phyloP scores from a whole-genome alignment of 2,888 invertebrate genomes.

The Chrysolina americana region DNA sequence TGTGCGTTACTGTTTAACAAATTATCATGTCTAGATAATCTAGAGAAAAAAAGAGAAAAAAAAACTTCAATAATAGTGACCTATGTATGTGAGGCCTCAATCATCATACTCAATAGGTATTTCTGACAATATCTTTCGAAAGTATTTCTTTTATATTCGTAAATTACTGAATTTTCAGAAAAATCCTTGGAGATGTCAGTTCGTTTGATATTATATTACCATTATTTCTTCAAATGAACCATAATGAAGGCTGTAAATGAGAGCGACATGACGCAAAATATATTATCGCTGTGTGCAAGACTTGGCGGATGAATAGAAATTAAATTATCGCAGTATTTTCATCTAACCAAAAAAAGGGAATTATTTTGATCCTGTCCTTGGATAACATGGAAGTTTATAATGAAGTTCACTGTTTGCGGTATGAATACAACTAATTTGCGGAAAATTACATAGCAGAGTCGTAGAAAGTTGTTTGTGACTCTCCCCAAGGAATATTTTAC shows the following conservation, averaged over 20 bases:
- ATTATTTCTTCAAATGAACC: background rate
- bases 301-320: background rate
- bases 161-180: background rate
- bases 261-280: constrained; percentile 2
- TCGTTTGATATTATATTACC: constrained; percentile 4
- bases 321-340: background rate
- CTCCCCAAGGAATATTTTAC: background rate
- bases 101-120: no score
- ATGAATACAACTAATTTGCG: background rate
- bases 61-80: no score
- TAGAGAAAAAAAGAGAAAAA: no score
- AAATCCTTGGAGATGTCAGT: background rate
- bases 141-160: no score
- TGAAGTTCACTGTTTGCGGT: background rate
- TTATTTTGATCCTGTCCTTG: background rate
- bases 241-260: background rate
- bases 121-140: no score
- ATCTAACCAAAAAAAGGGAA: background rate
- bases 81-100: no score
- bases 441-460: background rate
- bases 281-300: background rate
- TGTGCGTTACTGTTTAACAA: no score
- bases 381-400: background rate
- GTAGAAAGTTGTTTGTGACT: background rate
- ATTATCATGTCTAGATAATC: no score